phyloP scores from a whole-genome alignment of 2,888 invertebrate species.

The Himalopsyche tibetana region DNA sequence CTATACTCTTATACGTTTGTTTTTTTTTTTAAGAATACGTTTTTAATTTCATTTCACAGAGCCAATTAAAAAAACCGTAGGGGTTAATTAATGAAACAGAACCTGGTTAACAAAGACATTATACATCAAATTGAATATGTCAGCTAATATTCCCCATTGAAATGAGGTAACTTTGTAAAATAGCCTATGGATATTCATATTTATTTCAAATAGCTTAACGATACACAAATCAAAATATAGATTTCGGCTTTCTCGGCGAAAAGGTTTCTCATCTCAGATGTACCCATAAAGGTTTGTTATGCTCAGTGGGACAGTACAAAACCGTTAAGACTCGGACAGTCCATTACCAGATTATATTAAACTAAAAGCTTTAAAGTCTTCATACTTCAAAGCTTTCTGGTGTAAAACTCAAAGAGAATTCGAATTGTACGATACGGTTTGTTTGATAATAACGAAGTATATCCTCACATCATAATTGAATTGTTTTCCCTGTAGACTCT shows the following conservation, averaged over 20 bases:
- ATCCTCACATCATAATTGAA: slow-evolving; percentile 26
- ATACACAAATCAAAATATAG: neutral
- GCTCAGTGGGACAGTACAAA: slow-evolving; percentile 44
- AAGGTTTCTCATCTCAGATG: slow-evolving; percentile 1
- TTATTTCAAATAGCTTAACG: too few species aligned
- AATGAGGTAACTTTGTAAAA: too few species aligned
- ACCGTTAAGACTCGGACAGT: slow-evolving; percentile 44
- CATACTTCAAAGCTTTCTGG: slow-evolving; percentile 35
- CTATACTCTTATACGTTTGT: too few species aligned
- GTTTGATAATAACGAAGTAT: slow-evolving; percentile 16
- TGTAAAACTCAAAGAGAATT: slow-evolving; percentile 26
- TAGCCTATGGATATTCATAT: too few species aligned
- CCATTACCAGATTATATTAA: slow-evolving; percentile 55
- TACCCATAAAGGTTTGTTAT: slow-evolving; percentile 15
- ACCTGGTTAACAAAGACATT: too few species aligned
- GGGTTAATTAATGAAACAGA: too few species aligned
- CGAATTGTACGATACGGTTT: slow-evolving; percentile 26
- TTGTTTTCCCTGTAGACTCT: neutral
- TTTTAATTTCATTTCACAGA: too few species aligned
- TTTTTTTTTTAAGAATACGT: too few species aligned
- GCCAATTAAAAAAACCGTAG: too few species aligned
- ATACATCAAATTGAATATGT: too few species aligned
- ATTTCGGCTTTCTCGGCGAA: neutral
- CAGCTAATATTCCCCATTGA: too few species aligned
- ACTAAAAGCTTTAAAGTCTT: slow-evolving; percentile 45